Conservation (phyloP, 2,797 vertebrate species). For the Cheirogaleus major region DNA sequence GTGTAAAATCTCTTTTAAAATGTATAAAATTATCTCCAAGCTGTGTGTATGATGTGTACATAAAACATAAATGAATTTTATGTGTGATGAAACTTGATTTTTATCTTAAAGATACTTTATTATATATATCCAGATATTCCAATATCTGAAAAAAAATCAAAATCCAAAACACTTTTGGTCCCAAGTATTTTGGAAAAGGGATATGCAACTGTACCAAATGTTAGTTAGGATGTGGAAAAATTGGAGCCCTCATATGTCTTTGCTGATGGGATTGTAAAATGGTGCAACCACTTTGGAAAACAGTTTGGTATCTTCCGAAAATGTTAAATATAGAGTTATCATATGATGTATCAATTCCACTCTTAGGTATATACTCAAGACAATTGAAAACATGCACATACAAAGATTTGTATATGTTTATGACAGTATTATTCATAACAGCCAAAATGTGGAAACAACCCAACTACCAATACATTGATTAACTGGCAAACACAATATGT, state of each 20-base stretch:
- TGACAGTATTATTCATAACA: background rate
- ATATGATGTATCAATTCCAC: background rate
- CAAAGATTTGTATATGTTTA: background rate
- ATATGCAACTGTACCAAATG: background rate
- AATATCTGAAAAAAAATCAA: background rate
- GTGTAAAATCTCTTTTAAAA: background rate
- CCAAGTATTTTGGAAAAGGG: background rate
- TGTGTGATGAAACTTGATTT: background rate
- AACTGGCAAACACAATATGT: background rate
- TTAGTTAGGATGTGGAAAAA: background rate
- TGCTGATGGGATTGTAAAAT: background rate
- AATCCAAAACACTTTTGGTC: background rate
- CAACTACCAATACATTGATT: background rate
- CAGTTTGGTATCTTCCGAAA: background rate
- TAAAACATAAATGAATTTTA: background rate
- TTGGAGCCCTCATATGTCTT: fast-evolving
- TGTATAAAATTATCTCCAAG: background rate
- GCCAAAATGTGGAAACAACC: background rate
- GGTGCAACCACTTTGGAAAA: background rate
- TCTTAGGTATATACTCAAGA: background rate
- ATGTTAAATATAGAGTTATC: background rate
- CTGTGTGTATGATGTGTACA: background rate
- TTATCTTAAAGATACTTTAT: background rate
- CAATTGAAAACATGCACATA: background rate
- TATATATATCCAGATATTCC: background rate